These are phyloP conservation scores for Plusia festucae DNA, from an alignment of 2,888 invertebrate genomes.

Conservation along the genomic window DNA sequence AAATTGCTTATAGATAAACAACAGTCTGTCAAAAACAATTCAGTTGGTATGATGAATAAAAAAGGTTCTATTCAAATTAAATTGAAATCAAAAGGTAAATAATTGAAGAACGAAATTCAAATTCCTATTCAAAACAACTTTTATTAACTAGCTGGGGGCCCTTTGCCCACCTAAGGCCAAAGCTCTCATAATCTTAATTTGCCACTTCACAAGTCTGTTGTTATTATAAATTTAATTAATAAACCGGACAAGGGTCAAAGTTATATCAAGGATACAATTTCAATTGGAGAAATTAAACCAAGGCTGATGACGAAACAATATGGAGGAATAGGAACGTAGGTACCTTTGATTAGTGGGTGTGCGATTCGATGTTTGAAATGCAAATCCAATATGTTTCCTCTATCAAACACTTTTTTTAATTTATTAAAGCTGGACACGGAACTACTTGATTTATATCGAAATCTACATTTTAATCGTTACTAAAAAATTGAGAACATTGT, in stretches of 20 bases:
- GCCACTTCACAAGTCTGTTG: background rate
- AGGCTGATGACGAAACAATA: background rate
- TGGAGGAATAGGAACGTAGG: background rate
- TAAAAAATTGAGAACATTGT: background rate
- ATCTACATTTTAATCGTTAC: too few relatives aligned
- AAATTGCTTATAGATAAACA: too few relatives aligned
- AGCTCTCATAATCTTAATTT: slow-evolving; percentile 1
- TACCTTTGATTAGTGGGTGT: background rate
- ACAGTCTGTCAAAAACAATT: too few relatives aligned
- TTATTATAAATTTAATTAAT: background rate
- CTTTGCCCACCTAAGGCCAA: background rate
- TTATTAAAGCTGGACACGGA: too few relatives aligned
- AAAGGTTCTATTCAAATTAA: too few relatives aligned
- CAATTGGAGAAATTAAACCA: background rate
- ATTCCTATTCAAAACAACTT: background rate
- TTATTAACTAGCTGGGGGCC: background rate
- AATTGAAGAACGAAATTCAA: background rate
- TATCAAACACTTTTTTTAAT: too few relatives aligned
- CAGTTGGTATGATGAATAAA: too few relatives aligned
- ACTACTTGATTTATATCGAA: too few relatives aligned
- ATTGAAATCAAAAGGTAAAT: background rate
- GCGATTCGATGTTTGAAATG: background rate
- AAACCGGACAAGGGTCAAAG: background rate
- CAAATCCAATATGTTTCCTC: too few relatives aligned
- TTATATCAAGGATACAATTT: background rate